These are phyloP conservation scores for Caenorhabditis inopinata DNA, from an alignment of 1,140 invertebrate species.

Conservation along the genomic window DNA sequence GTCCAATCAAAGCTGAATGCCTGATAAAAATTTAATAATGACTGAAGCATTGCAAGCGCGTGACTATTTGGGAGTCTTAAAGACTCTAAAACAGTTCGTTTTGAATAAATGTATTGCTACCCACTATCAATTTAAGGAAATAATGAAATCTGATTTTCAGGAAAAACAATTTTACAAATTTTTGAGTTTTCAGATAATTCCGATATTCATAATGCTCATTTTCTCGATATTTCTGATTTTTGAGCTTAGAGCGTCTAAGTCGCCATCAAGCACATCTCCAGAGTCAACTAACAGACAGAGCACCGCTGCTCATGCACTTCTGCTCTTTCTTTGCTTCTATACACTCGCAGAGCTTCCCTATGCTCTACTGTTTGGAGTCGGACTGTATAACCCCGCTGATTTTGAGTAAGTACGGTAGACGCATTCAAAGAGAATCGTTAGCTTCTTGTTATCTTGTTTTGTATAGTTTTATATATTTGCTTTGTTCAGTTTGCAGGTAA, in stretches of 20 bases:
- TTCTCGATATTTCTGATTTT: background rate
- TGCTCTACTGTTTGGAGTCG: background rate
- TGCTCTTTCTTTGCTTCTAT: background rate
- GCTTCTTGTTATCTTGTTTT: background rate
- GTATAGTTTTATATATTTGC: too few relatives aligned
- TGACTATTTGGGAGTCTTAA: too few relatives aligned
- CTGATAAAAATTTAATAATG: too few relatives aligned
- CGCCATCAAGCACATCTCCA: background rate
- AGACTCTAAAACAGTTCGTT: too few relatives aligned
- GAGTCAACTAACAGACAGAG: background rate
- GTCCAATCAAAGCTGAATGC: too few relatives aligned
- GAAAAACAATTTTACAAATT: too few relatives aligned
- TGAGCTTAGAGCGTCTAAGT: background rate
- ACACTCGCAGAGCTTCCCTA: background rate
- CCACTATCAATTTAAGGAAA: too few relatives aligned
- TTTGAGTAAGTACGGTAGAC: constrained; percentile 10
- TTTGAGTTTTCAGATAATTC: background rate
- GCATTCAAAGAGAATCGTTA: too few relatives aligned
- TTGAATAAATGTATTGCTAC: too few relatives aligned
- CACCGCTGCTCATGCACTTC: background rate
- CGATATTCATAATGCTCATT: background rate
- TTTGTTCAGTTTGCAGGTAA: too few relatives aligned
- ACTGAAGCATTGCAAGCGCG: too few relatives aligned
- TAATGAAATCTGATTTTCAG: too few relatives aligned
- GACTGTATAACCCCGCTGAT: background rate